A percentile compares a stretch with the other conserved stretches of the same genome.
Evolutionary conservation across 2,888 invertebrate genomes (phyloP).

Genomic region (Sarcophaga carnaria): DNA sequence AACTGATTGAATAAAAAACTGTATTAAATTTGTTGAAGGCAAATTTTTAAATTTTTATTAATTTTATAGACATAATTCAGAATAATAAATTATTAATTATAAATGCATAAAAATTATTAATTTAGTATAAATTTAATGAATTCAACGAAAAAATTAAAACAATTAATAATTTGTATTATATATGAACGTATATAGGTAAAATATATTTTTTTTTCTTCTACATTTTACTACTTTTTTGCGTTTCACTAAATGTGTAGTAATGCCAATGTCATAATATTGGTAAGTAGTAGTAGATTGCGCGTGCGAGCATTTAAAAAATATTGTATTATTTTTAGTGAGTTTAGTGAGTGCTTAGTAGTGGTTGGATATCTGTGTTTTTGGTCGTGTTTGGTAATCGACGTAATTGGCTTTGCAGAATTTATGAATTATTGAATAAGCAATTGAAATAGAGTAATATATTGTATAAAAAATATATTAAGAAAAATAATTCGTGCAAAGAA

Average conservation of each 20-base stretch:
- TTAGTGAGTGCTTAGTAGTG: conserved; percentile 46
- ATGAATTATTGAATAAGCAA: conserved; percentile 25
- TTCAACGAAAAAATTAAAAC: background rate
- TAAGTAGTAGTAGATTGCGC: conserved; percentile 38
- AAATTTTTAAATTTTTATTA: no score
- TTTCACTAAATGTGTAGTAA: conserved; percentile 19
- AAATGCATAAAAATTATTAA: no score
- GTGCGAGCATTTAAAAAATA: conserved; percentile 41
- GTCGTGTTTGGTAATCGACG: conserved; percentile 16
- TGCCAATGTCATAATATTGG: conserved; percentile 4
- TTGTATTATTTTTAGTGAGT: conserved; percentile 31
- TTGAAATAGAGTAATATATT: conserved; percentile 5
- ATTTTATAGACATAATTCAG: no score
- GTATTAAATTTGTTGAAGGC: no score
- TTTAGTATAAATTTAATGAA: no score
- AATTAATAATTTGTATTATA: background rate
- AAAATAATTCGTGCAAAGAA: conserved; percentile 22
- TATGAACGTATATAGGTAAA: background rate
- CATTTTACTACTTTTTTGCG: background rate
- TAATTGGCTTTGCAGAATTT: conserved; percentile 19
- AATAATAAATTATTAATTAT: no score
- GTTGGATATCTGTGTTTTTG: conserved; percentile 36
- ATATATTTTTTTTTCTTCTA: background rate
- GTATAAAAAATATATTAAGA: background rate
- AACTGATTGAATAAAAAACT: background rate